Evolutionary conservation across 53 echinoderm and acorn worm genomes (phyloP).

Genomic region (Holothuria scabra): DNA sequence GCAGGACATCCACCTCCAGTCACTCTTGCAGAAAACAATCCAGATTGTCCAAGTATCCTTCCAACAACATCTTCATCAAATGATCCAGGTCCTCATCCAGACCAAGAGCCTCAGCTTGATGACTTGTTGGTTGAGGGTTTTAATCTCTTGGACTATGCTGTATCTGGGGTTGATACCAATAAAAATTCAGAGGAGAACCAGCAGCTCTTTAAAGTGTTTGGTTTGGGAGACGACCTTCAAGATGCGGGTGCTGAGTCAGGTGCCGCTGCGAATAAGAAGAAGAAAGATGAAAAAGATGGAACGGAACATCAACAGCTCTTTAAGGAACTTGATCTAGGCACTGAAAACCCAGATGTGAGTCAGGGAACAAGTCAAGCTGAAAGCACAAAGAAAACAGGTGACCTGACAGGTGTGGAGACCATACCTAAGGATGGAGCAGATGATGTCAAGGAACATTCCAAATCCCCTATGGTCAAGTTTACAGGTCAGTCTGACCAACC

Average conservation of each 20-base stretch:
- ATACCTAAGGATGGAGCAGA: neutral
- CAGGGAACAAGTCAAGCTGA: neutral
- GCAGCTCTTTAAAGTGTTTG: slow-evolving; percentile 94
- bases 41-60: neutral
- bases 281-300: slow-evolving; percentile 27
- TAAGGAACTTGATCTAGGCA: slow-evolving; percentile 12
- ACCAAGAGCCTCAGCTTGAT: slow-evolving; percentile 93
- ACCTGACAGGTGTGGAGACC: neutral
- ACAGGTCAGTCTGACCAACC: neutral
- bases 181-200: slow-evolving; percentile 98
- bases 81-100: slow-evolving; percentile 65
- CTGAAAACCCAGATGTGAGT: neutral
- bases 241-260: slow-evolving; percentile 17
- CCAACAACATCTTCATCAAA: slow-evolving; percentile 4
- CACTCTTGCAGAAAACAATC: neutral
- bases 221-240: slow-evolving; percentile 78
- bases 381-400: neutral
- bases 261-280: slow-evolving; percentile 31
- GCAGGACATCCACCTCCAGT: neutral
- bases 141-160: slow-evolving; percentile 93
- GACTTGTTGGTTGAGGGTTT: slow-evolving; percentile 89
- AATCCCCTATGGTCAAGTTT: too few species aligned
- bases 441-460: neutral
- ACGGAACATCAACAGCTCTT: slow-evolving; percentile 28
- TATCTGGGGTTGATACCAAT: slow-evolving; percentile 91